Evolutionary conservation across 2,888 invertebrate species (phyloP), one percentile per base, ranked within the genome.

Genomic region (Nematopogon swammerdamellus): DNA sequence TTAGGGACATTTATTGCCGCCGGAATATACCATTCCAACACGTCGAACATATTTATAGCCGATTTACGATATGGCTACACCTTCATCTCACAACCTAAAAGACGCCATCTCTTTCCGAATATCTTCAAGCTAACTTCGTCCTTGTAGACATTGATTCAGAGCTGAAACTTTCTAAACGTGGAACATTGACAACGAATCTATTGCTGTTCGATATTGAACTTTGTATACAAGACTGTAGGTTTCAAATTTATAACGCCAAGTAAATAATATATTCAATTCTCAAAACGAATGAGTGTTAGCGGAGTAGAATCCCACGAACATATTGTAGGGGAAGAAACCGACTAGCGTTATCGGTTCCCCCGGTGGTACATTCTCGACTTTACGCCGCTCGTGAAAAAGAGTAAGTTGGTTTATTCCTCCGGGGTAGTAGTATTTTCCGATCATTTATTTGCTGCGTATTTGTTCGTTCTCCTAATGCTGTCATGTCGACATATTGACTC

Each of bases 211-310:
- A n/a, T n/a, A n/a, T n/a, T n/a, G n/a, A n/a, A n/a, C n/a, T n/a
- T n/a, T n/a, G n/a, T n/a, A n/a, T n/a, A n/a, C n/a, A n/a, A n/a
- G n/a, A n/a, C n/a, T n/a, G n/a, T n/a, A n/a, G n/a, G n/a, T n/a
- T n/a, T n/a, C n/a, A n/a, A n/a, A n/a, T n/a, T n/a, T n/a, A n/a
- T n/a, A n/a, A n/a, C n/a, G n/a, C n/a, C n/a, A n/a, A n/a, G n/a
- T n/a, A n/a, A 14, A 59, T 76, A 79, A 79, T 77, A 68, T 79
- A 79, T 79, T 79, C 79, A 72, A 74, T 76, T 74, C 73, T 66
- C 74, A 76, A 77, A 77, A 79, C 79, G 77, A 79, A 79, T 79
- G 72, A 73, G 71, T 74, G 76, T 77, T 77, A 76, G 73, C 70
- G 59, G 71, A 74, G 73, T 72, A 79, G 11, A 36, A 76, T 75